A percentile compares a stretch with the other conserved stretches of the same genome.
phyloP scores from a whole-genome alignment of 1,140 invertebrate genomes.

The Drosophila pandora region DNA sequence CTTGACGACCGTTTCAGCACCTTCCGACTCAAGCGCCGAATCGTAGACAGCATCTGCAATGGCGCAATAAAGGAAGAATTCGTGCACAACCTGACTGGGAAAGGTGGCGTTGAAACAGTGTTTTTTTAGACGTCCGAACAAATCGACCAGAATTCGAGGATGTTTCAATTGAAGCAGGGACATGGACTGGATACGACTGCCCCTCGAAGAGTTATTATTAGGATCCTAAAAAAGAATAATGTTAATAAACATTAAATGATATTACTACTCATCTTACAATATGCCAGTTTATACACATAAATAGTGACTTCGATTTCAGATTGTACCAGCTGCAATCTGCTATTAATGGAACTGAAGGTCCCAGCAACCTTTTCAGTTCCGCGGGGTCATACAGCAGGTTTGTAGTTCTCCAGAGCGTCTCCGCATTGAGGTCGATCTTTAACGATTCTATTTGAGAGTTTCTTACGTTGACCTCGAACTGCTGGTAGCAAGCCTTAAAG shows the following conservation, averaged over 20 bases:
- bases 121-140: constrained; percentile 59
- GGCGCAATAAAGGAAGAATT: constrained; percentile 56
- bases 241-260: neutral
- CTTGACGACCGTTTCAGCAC: neutral
- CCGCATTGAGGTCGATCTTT: constrained; percentile 25
- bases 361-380: constrained; percentile 40
- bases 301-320: constrained; percentile 28
- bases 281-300: constrained; percentile 23
- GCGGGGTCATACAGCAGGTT: constrained; percentile 28
- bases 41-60: constrained; percentile 62
- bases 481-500: constrained; percentile 23
- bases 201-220: neutral
- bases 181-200: constrained; percentile 34
- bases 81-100: constrained; percentile 33
- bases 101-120: constrained; percentile 50
- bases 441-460: constrained; percentile 21
- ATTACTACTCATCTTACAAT: constrained; percentile 27
- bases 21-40: neutral
- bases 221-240: constrained; percentile 4
- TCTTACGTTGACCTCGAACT: constrained; percentile 29
- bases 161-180: constrained; percentile 41
- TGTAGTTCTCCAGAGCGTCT: constrained; percentile 34
- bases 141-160: constrained; percentile 51
- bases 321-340: constrained; percentile 35
- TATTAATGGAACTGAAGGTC: neutral